These are phyloP conservation scores for Callimico goeldii DNA, from an alignment of 2,797 vertebrate genomes.

Conservation along the genomic window DNA sequence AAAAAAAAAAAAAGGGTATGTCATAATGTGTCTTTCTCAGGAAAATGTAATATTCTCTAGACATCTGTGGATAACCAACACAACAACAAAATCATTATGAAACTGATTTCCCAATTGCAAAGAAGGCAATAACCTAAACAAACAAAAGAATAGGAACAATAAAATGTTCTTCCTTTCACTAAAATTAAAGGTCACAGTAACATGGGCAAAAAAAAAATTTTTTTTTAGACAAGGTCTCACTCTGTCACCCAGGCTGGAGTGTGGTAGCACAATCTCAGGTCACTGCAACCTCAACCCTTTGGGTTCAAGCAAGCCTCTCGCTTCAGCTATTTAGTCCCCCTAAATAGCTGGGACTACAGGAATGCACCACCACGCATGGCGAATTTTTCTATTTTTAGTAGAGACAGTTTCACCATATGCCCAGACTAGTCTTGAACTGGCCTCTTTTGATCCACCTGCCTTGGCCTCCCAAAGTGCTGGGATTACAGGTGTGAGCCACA, in stretches of 20 bases:
- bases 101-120: not conserved
- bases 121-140: not conserved
- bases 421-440: too few species aligned
- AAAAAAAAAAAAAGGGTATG: too few species aligned
- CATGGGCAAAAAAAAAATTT: too few species aligned
- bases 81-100: not conserved
- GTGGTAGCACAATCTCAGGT: too few species aligned
- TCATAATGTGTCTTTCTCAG: not conserved
- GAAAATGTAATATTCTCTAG: constrained; percentile 54
- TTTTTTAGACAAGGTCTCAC: not conserved
- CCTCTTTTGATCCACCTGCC: too few species aligned
- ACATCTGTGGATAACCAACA: not conserved
- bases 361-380: not conserved
- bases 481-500: not conserved
- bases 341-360: not conserved
- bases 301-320: not conserved
- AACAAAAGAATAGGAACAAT: rapidly evolving
- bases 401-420: too few species aligned
- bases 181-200: rapidly evolving
- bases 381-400: too few species aligned
- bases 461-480: not conserved
- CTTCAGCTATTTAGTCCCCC: not conserved
- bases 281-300: too few species aligned
- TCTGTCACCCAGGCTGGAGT: not conserved
- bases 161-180: not conserved